Conservation (phyloP, 1,140 invertebrate genomes). For the Cotesia chilonis region DNA sequence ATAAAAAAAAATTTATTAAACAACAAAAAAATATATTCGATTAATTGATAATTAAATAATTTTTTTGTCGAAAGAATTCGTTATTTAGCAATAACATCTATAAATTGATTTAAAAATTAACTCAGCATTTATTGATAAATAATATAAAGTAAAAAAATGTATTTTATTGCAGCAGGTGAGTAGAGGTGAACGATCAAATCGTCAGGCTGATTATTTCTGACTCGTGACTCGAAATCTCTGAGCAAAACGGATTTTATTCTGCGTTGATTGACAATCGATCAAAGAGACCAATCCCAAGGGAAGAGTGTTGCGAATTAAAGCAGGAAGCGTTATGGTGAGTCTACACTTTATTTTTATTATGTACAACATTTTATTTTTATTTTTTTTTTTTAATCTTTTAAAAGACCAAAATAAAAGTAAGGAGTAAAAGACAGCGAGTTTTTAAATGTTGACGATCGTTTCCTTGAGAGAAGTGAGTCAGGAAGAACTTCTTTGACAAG, state of each 20-base stretch:
- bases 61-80: too few species aligned
- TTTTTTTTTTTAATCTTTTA: background rate
- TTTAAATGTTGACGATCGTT: conserved; percentile 6
- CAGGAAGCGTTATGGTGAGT: conserved; percentile 11
- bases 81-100: too few species aligned
- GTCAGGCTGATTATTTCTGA: too few species aligned
- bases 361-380: background rate
- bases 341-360: background rate
- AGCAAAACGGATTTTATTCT: too few species aligned
- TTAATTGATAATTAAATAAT: too few species aligned
- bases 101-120: too few species aligned
- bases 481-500: conserved; percentile 18
- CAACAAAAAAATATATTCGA: background rate
- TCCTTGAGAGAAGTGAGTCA: conserved; percentile 1
- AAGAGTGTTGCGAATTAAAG: conserved; percentile 14
- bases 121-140: too few species aligned
- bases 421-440: background rate
- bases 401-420: background rate
- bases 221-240: too few species aligned
- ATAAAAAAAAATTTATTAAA: background rate
- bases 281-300: conserved; percentile 8
- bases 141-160: too few species aligned
- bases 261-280: background rate
- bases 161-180: too few species aligned
- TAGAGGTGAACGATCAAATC: too few species aligned